Evolutionary conservation across 92 coral and sea anemone genomes (phyloP).

Genomic region (Phenganax stokvisi): DNA sequence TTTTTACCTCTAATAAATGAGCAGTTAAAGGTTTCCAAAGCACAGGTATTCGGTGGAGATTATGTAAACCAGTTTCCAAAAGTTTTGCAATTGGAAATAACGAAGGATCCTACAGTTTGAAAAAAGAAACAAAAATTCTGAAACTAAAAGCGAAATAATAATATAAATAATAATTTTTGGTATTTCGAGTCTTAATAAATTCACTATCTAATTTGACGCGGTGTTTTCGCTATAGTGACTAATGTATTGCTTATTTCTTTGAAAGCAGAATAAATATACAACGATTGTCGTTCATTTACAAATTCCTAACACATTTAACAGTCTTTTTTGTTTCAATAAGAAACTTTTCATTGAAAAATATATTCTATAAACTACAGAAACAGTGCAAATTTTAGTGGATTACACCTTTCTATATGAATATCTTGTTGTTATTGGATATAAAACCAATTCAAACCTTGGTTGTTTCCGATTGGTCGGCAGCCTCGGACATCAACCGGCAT

Average conservation of each 20-base stretch:
- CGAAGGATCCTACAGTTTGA: slow-evolving; percentile 73
- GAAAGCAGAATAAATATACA: too few relatives aligned
- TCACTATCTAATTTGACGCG: too few relatives aligned
- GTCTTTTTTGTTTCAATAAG: too few relatives aligned
- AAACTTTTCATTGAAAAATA: too few relatives aligned
- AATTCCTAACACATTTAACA: too few relatives aligned
- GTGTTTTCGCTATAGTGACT: too few relatives aligned
- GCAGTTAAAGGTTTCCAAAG: slow-evolving; percentile 98
- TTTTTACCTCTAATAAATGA: slow-evolving; percentile 80
- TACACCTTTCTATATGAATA: not conserved
- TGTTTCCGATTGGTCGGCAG: slow-evolving; percentile 86
- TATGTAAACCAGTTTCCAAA: slow-evolving; percentile 91
- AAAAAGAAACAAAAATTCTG: not conserved
- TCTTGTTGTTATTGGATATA: not conserved
- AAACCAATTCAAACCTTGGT: slow-evolving; percentile 57
- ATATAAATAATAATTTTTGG: too few relatives aligned
- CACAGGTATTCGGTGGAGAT: slow-evolving; percentile 88
- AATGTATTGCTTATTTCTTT: not conserved
- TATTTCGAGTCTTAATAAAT: too few relatives aligned
- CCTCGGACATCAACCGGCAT: slow-evolving; percentile 84
- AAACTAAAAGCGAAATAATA: not conserved
- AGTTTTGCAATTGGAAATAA: slow-evolving; percentile 95
- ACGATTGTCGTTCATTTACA: too few relatives aligned
- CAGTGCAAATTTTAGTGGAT: too few relatives aligned
- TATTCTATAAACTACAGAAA: not conserved